These are phyloP conservation scores for Pimephales promelas DNA, from an alignment of 2,113 vertebrate species.

Conservation along the genomic window DNA sequence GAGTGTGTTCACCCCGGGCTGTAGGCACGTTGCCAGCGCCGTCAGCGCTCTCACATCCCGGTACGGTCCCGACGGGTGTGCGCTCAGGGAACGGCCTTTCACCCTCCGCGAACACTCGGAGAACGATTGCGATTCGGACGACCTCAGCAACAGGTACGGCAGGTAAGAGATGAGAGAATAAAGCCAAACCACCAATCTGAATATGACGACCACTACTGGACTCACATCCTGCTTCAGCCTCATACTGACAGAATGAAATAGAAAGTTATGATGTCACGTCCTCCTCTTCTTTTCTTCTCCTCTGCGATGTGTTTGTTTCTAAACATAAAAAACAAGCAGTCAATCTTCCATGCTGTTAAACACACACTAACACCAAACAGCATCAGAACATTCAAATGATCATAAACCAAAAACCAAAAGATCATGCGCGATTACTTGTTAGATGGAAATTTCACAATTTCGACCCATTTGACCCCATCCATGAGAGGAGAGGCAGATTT, in stretches of 20 bases:
- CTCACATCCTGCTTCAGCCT: conserved; percentile 89
- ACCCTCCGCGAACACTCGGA: conserved; percentile 78
- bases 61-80: conserved; percentile 81
- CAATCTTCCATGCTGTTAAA: background rate
- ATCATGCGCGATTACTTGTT: background rate
- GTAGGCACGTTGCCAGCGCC: conserved; percentile 76
- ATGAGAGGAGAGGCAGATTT: background rate
- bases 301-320: background rate
- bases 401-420: too few relatives aligned
- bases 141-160: conserved; percentile 84
- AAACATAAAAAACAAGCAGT: conserved; percentile 2
- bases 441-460: background rate
- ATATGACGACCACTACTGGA: conserved; percentile 83
- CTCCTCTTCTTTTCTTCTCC: background rate
- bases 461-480: background rate
- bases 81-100: conserved; percentile 82
- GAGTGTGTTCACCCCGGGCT: conserved; percentile 85
- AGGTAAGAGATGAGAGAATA: conserved; percentile 85
- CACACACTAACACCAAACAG: background rate
- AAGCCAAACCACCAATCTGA: conserved; percentile 83
- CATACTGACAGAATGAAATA: conserved; percentile 71
- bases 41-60: conserved; percentile 80
- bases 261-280: background rate
- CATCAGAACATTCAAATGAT: background rate
- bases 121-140: conserved; percentile 51